Evolutionary conservation across 2,888 invertebrate genomes (phyloP).

Genomic region (Andrena dorsata): DNA sequence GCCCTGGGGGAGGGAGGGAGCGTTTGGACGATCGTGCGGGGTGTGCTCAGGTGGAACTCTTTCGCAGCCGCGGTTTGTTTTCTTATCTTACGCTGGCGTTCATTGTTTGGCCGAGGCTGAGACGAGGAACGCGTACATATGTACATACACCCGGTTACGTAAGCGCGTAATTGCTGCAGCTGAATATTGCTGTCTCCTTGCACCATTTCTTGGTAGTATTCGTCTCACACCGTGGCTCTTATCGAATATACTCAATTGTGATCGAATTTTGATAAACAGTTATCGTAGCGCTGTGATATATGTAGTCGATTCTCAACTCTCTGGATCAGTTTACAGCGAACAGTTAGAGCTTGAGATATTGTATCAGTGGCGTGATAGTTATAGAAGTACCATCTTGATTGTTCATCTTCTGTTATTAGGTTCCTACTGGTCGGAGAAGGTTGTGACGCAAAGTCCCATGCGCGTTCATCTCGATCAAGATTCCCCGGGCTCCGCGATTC

Average conservation of each 20-base stretch:
- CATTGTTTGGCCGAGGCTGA: conserved; percentile 1
- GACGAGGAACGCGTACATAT: not conserved
- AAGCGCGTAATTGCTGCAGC: conserved; percentile 2
- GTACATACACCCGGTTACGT: not conserved
- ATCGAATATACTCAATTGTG: too few species aligned
- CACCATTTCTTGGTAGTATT: not conserved
- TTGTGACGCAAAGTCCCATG: not conserved
- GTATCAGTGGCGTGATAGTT: too few species aligned
- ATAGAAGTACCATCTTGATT: too few species aligned
- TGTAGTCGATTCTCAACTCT: too few species aligned
- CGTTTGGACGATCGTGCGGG: conserved; percentile 17
- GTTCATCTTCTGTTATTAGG: too few species aligned
- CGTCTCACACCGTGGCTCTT: too few species aligned
- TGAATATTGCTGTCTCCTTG: not conserved
- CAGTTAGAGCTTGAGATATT: too few species aligned
- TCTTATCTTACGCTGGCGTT: conserved; percentile 11
- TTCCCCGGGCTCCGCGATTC: conserved; percentile 33
- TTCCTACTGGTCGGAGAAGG: not conserved
- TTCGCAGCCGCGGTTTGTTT: conserved; percentile 20
- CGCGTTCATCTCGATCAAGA: conserved; percentile 38
- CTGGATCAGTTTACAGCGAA: too few species aligned
- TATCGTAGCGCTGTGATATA: too few species aligned
- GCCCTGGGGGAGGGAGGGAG: not conserved
- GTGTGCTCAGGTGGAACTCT: conserved; percentile 20
- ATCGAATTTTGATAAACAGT: too few species aligned